These are phyloP conservation scores for Lucilia sericata DNA, from an alignment of 1,140 invertebrate genomes.

Conservation along the genomic window DNA sequence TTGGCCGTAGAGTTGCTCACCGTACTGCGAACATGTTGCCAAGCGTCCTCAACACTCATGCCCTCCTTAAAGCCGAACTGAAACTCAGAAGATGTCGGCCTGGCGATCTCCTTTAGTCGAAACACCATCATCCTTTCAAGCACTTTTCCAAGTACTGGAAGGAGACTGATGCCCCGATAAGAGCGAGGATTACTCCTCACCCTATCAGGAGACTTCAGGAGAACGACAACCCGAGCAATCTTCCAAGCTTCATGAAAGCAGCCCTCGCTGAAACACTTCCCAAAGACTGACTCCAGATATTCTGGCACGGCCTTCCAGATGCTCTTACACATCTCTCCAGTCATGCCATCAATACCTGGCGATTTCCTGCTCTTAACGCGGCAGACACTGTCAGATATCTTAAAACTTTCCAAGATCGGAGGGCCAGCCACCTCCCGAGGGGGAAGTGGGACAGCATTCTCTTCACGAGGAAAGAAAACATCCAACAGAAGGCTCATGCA, in stretches of 20 bases:
- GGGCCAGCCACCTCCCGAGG: too few relatives aligned
- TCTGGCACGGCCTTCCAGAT: conserved; percentile 5
- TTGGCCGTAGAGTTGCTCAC: too few relatives aligned
- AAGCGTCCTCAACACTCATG: not conserved
- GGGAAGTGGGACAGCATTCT: too few relatives aligned
- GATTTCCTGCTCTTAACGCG: too few relatives aligned
- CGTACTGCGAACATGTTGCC: not conserved
- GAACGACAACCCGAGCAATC: not conserved
- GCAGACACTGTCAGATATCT: too few relatives aligned
- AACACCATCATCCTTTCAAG: not conserved
- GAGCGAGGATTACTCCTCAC: too few relatives aligned
- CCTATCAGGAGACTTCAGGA: conserved; percentile 19
- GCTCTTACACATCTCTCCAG: conserved; percentile 29
- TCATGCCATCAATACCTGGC: not conserved
- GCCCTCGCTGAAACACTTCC: not conserved
- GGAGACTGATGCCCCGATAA: not conserved
- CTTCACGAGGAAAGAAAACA: too few relatives aligned
- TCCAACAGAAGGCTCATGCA: too few relatives aligned
- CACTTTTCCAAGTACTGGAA: not conserved
- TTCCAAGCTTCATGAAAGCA: not conserved
- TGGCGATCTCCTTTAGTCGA: not conserved
- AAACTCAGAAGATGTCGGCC: too few relatives aligned
- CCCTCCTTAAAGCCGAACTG: conserved; percentile 30
- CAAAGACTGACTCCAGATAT: not conserved
- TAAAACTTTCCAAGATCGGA: too few relatives aligned